A percentile compares a stretch with the other conserved stretches of the same genome.
Evolutionary conservation across 2,113 vertebrate species (phyloP).

Genomic region (Galemys pyrenaicus): DNA sequence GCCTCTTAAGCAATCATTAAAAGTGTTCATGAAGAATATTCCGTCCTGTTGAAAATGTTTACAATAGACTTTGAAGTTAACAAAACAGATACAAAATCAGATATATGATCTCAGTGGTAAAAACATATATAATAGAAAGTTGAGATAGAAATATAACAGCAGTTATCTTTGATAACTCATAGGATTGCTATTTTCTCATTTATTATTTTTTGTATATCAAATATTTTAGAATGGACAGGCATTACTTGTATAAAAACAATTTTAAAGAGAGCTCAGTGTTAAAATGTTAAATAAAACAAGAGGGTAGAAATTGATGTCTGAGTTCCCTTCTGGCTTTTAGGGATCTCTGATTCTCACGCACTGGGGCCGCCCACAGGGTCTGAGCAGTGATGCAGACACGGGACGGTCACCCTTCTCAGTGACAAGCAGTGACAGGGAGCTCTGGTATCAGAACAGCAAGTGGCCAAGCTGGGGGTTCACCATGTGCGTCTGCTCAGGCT

Average conservation of each 20-base stretch:
- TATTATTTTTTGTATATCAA: not conserved
- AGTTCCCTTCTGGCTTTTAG: not conserved
- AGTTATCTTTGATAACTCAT: not conserved
- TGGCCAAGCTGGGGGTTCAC: rapidly evolving
- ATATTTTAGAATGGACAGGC: not conserved
- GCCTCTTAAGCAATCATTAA: not conserved
- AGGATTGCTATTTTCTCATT: not conserved
- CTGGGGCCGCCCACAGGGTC: not conserved
- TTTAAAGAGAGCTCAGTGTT: not conserved
- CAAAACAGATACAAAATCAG: not conserved
- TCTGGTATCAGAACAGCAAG: not conserved
- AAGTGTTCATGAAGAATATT: not conserved
- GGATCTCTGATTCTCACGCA: not conserved
- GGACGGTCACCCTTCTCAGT: not conserved
- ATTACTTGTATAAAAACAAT: not conserved
- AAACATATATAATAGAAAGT: not conserved
- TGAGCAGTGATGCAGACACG: not conserved
- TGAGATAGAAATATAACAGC: not conserved
- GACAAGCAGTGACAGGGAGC: not conserved
- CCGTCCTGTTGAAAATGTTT: not conserved
- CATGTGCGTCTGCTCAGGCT: not conserved
- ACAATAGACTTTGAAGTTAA: not conserved
- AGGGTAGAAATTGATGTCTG: not conserved
- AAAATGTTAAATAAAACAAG: not conserved
- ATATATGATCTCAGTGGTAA: not conserved